A percentile compares a stretch with the other conserved stretches of the same genome.
phyloP scores from a whole-genome alignment of 2,113 vertebrate genomes.

The Zosterops hypoxanthus region DNA sequence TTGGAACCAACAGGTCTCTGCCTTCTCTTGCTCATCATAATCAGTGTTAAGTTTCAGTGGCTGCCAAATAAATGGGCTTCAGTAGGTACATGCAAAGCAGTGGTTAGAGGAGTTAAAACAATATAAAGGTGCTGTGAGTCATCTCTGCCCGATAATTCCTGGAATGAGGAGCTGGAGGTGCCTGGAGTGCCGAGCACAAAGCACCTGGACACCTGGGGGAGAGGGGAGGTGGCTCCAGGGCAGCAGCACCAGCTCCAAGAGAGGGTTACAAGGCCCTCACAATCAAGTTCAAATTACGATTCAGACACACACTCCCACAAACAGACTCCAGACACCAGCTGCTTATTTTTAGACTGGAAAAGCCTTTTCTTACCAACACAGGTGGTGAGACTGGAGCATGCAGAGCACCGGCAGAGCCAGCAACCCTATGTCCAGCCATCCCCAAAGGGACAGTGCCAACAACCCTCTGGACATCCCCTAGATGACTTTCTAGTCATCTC shows the following conservation, averaged over 20 bases:
- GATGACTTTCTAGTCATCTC: not conserved
- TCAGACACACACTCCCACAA: not conserved
- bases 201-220: not conserved
- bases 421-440: accelerated
- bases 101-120: not conserved
- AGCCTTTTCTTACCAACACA: not conserved
- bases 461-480: not conserved
- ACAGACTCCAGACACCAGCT: conserved; percentile 20
- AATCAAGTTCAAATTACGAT: conserved; percentile 19
- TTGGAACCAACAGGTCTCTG: conserved; percentile 14
- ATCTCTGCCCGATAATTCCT: not conserved
- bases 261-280: not conserved
- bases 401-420: not conserved
- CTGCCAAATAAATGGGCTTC: conserved; percentile 34
- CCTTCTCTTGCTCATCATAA: conserved; percentile 3
- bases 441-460: not conserved
- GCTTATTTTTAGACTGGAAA: conserved; percentile 18
- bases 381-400: not conserved
- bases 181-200: not conserved
- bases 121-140: not conserved
- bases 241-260: not conserved
- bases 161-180: not conserved
- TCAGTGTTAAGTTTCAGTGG: conserved; percentile 33
- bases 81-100: conserved; percentile 11
- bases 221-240: not conserved